Evolutionary conservation across 1,140 invertebrate species (phyloP), one percentile per base, ranked within the genome.

Genomic region (Pararge aegeria): DNA sequence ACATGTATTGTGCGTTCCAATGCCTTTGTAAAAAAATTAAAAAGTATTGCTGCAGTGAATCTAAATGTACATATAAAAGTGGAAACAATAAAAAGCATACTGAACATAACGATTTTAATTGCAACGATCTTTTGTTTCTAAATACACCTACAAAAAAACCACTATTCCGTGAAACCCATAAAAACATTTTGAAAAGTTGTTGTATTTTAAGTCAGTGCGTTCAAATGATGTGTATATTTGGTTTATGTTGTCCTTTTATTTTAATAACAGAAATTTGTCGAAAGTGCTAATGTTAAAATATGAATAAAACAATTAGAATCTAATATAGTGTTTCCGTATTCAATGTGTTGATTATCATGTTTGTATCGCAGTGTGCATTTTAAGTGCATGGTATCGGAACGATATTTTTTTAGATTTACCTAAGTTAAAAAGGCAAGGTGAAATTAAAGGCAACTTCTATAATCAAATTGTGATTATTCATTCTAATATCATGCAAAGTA

Each of bases 231-330:
- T 55, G 40, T 20, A 46, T 54, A 7, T 52, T 49, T 55, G 21
- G 10, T 19, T 29, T 54, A 48, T 58, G 55, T 50, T 54, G 55
- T 58, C 61, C 61, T 18, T 40, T 53, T 15, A 15, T 64, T 16
- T 18, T 64, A n/a, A 20, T 19, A 15, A 13, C 58, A 9, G 55
- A 50, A 42, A 19, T 55, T 24, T 54, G 29, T 21, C 54, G 49
- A 50, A 13, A 53, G 16, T 54, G 42, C 29, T 64, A 46, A 58
- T 64, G 61, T 55, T 34, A 42, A 30, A 18, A 27, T 55, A 13
- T 20, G 27, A 50, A 20, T 64, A 44, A 53, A 64, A 27, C 10
- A 27, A n/a, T n/a, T 27, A 27, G 27, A 7, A 44, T 15, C 12
- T 55, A n/a, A n/a, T n/a, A n/a, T n/a, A n/a, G n/a, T n/a, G n/a